Percentiles rank a stretch among this genome's conserved stretches.
These are phyloP conservation scores for Leptinotarsa peninsularis DNA, from an alignment of 2,888 invertebrate genomes.

Conservation along the genomic window DNA sequence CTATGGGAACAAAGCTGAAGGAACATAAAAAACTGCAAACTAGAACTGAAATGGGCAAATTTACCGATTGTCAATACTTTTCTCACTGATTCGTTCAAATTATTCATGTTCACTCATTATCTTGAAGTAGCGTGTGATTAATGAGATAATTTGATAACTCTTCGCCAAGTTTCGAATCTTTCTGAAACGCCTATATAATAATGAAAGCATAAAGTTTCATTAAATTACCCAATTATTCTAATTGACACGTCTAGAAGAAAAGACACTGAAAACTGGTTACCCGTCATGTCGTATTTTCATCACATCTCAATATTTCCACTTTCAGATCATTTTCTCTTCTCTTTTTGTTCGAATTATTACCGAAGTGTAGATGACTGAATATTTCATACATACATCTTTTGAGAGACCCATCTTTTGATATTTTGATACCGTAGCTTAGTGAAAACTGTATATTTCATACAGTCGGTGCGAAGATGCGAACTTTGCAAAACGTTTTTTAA, in stretches of 20 bases:
- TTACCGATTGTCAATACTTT: too few relatives aligned
- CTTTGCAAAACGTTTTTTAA: constrained; percentile 11
- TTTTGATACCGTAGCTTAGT: not conserved
- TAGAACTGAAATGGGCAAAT: too few relatives aligned
- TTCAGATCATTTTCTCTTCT: constrained; percentile 40
- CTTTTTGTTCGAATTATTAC: constrained; percentile 25
- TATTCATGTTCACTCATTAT: too few relatives aligned
- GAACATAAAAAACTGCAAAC: too few relatives aligned
- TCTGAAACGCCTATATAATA: not conserved
- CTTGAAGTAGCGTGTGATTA: too few relatives aligned
- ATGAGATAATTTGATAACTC: not conserved
- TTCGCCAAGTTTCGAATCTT: not conserved
- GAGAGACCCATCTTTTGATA: constrained; percentile 3
- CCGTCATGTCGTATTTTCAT: constrained; percentile 50
- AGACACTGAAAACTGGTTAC: constrained; percentile 23
- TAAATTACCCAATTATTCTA: not conserved
- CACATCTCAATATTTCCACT: constrained; percentile 51
- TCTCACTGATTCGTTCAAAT: too few relatives aligned
- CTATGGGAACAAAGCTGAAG: too few relatives aligned
- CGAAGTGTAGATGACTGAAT: constrained; percentile 10
- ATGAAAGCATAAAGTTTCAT: not conserved
- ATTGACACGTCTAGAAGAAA: not conserved
- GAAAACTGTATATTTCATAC: not conserved
- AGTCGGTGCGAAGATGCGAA: not conserved
- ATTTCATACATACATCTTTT: constrained; percentile 10